Evolutionary conservation across 2,888 invertebrate species (phyloP).

Genomic region (Athalia rosae): DNA sequence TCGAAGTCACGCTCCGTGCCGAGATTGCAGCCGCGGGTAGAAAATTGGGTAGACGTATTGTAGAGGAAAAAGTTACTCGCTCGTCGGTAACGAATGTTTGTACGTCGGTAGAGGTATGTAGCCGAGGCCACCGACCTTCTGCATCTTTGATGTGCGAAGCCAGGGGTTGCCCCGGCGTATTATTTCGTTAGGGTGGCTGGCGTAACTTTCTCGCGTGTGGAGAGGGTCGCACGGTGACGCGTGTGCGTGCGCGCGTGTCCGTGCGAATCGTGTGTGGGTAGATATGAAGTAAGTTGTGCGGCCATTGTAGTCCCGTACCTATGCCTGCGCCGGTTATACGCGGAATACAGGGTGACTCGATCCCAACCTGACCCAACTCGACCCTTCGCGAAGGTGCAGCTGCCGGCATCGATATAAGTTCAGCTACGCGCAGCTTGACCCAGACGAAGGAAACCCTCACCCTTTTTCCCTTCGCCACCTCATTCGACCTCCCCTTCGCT

Average conservation of each 20-base stretch:
- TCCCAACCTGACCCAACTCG: not conserved
- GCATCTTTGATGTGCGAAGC: conserved; percentile 38
- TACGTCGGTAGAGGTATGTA: not conserved
- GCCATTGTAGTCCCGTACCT: not conserved
- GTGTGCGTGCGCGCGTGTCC: too few species aligned
- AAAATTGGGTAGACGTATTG: too few species aligned
- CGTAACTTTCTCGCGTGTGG: too few species aligned
- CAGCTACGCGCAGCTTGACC: too few species aligned
- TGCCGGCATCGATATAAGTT: not conserved
- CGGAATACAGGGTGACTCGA: conserved; percentile 7
- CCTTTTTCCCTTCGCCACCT: not conserved
- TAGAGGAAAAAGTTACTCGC: not conserved
- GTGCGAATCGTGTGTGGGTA: not conserved
- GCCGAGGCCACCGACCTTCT: conserved; percentile 24
- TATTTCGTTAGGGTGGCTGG: conserved; percentile 13
- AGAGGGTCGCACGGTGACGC: too few species aligned
- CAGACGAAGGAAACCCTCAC: too few species aligned
- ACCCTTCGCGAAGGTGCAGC: not conserved
- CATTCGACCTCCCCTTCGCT: not conserved
- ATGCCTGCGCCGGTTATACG: too few species aligned
- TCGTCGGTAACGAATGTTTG: not conserved
- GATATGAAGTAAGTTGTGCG: not conserved
- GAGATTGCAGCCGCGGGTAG: too few species aligned
- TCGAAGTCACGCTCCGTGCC: too few species aligned
- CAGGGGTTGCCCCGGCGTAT: conserved; percentile 31